Base-by-base conservation (phyloP, 2,113 vertebrate genomes). In the Dasyurus viverrinus region DNA sequence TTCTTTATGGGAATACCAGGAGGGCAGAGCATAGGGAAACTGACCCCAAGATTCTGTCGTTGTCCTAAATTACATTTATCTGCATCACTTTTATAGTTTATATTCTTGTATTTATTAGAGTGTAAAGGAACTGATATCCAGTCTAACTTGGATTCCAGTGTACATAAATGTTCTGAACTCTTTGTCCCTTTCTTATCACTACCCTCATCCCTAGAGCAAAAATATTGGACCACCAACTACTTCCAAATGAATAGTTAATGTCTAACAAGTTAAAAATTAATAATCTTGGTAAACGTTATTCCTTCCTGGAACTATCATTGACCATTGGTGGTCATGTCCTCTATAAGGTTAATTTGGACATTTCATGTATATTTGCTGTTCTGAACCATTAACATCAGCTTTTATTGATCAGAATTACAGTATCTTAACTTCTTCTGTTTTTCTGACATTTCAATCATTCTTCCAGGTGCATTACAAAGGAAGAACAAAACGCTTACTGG, bases 401-500 rank as follows among this genome's bases (percentile, higher is more conserved):
- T 93, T 93, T 53, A 53, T 27, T 30, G 54, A 0, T 0, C 30
- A 22, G 91, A 53, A 90, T 90, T 89, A 47, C 95, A 91, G 50
- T 27, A 50, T 93, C 42, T 48, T 91, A 93, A 48, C 53, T 36
- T 96, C 53, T 57, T 92, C 94, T 94, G 91, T 53, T 89, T 84
- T 84, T 91, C 96, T 97, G 97, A 94, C 89, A 46, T 96, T 96
- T 96, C 93, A 89, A 90, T 96, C 93, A 36, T 52, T 96, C 93
- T 84, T 95, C 95, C 16, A 93, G 46, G 36, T 97, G 25, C 93
- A 36, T 96, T 96, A 54, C 42, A 90, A 84, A 92, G 92, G 94
- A 60, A 93, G 47, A 97, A 92, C 46, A 93, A 93, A 89, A 92
- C n/a, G 60, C 96, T 98, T 97, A 93, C 95, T 94, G 96, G 96